Evolutionary conservation across 1,140 invertebrate species (phyloP).

Genomic region (Thrips palmi): DNA sequence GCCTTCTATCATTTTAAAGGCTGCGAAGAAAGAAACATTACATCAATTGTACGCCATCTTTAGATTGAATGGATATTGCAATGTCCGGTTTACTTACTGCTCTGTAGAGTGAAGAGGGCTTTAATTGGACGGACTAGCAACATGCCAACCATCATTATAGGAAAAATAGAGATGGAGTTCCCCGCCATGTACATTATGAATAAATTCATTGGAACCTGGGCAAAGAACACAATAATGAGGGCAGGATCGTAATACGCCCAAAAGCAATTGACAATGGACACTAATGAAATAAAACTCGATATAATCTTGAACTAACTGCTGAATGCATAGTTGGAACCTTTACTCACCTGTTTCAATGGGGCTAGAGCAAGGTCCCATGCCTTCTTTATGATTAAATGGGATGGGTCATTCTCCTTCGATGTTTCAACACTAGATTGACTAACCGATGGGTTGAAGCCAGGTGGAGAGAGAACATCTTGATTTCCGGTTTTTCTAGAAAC

Average conservation of each 20-base stretch:
- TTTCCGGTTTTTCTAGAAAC: no score
- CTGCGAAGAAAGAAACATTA: slow-evolving; percentile 23
- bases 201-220: slow-evolving; percentile 88
- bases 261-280: slow-evolving; percentile 3
- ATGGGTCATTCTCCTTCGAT: slow-evolving; percentile 55
- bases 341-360: slow-evolving; percentile 64
- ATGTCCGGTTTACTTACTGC: slow-evolving; percentile 31
- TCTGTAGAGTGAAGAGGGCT: slow-evolving; percentile 76
- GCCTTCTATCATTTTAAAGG: slow-evolving; percentile 94
- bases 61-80: slow-evolving; percentile 12
- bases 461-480: slow-evolving; percentile 50
- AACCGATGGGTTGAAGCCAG: slow-evolving; percentile 58
- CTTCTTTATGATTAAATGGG: slow-evolving; percentile 78
- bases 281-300: slow-evolving; percentile 4
- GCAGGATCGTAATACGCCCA: background rate
- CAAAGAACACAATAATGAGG: slow-evolving; percentile 6
- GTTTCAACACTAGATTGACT: slow-evolving; percentile 51
- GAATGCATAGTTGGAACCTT: background rate
- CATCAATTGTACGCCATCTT: background rate
- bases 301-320: background rate
- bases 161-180: slow-evolving; percentile 97
- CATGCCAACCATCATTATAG: slow-evolving; percentile 99
- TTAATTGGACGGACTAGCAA: slow-evolving; percentile 89
- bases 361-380: slow-evolving; percentile 95
- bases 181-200: slow-evolving; percentile 99